Evolutionary conservation across 2,113 vertebrate species (phyloP).

Genomic region (Rhinichthys klamathensis): DNA sequence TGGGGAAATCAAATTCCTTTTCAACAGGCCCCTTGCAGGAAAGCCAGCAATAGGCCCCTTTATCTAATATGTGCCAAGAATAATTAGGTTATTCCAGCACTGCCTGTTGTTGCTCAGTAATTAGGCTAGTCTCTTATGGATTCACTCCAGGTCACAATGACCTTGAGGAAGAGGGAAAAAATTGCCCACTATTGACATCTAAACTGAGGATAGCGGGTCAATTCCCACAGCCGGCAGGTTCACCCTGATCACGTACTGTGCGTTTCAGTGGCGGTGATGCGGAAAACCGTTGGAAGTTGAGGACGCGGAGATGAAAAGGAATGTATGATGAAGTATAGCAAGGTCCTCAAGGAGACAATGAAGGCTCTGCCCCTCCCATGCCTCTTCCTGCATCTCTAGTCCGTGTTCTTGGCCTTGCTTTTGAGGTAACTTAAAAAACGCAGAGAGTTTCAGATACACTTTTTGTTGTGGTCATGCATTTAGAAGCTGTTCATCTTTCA

Average conservation of each 20-base stretch:
- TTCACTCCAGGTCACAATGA: conserved; percentile 59
- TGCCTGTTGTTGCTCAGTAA: conserved; percentile 67
- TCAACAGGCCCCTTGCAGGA: conserved; percentile 61
- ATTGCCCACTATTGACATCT: conserved; percentile 52
- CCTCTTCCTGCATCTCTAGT: conserved; percentile 26
- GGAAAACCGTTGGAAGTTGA: conserved; percentile 50
- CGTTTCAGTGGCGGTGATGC: conserved; percentile 18
- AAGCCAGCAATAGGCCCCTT: conserved; percentile 62
- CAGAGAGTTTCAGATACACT: not conserved
- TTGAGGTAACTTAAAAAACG: conserved; percentile 2
- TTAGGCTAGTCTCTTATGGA: conserved; percentile 64
- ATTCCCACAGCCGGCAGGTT: conserved; percentile 51
- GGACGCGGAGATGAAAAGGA: conserved; percentile 56
- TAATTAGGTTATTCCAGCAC: conserved; percentile 67
- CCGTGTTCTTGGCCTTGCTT: conserved; percentile 1
- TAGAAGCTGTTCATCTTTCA: not conserved
- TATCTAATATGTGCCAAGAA: conserved; percentile 65
- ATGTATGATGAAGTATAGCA: conserved; percentile 56
- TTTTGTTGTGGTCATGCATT: not conserved
- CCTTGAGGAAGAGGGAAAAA: conserved; percentile 60
- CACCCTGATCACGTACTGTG: conserved; percentile 45
- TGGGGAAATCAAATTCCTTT: conserved; percentile 66
- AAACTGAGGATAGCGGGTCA: conserved; percentile 47
- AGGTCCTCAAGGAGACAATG: conserved; percentile 59
- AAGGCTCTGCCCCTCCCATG: conserved; percentile 34